Conservation (phyloP, 2,888 invertebrate genomes). For the Limnephilus marmoratus region DNA sequence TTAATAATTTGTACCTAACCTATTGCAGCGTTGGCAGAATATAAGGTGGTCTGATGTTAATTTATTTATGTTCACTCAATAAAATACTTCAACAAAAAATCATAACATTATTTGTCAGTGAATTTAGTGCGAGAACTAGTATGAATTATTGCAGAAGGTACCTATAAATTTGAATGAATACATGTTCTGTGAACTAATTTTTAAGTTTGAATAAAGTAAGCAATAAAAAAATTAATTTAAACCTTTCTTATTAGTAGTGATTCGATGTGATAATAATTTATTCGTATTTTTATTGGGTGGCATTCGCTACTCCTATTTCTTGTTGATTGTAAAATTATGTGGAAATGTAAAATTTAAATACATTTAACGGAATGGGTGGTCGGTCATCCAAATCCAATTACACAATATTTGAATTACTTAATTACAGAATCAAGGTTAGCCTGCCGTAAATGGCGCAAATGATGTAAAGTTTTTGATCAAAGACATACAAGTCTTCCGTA, state of each 20-base stretch:
- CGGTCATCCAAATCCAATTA: slow-evolving; percentile 10
- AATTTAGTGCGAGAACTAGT: background rate
- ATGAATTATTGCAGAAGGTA: background rate
- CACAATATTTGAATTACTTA: background rate
- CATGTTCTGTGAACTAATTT: background rate
- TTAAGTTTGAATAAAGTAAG: background rate
- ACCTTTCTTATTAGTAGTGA: background rate
- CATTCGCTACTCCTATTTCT: background rate
- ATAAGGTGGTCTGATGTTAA: background rate
- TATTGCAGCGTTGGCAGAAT: background rate
- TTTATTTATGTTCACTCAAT: slow-evolving; percentile 32
- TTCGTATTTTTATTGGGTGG: background rate
- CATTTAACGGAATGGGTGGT: slow-evolving; percentile 11
- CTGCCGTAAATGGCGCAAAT: background rate
- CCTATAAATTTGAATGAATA: too few relatives aligned
- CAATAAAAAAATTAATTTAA: background rate
- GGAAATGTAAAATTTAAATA: background rate
- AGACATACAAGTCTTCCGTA: background rate
- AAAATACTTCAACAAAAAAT: background rate
- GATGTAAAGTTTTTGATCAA: background rate
- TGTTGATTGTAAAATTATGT: background rate
- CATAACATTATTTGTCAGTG: background rate
- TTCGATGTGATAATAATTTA: background rate
- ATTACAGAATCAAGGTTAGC: slow-evolving; percentile 3
- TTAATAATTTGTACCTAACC: background rate